Base-by-base conservation (phyloP, 1,140 invertebrate species). In the Pissodes strobi region DNA sequence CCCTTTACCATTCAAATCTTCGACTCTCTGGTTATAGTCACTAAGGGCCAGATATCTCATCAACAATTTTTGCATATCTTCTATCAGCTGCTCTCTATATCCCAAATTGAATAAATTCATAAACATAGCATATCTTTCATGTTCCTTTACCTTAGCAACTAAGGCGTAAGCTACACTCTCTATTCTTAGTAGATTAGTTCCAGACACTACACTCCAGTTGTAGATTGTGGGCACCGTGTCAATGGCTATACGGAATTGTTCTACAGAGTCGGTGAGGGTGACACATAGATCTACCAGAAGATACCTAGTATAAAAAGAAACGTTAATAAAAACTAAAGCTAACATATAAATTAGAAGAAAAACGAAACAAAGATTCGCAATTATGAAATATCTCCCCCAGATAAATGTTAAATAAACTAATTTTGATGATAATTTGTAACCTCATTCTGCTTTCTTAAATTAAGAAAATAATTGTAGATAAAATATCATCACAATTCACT, bases 251-350 rank as follows among this genome's bases (percentile, higher is more conserved):
- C 77, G 71, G 64, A 81, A 82, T 56, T 82, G 79, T 67, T 83
- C 69, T 62, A 85, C 81, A n/a, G 80, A 80, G 69, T 77, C 78
- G 22, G 80, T 83, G 1, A 89, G 72, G 27, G 77, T 68, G 5
- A 82, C 78, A 34, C 82, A 83, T 3, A 88, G 67, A 21, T 83
- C 83, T 2, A 81, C 74, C 74, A 89, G 83, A 15, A 89, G 78
- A 72, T 84, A 89, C 63, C 85, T 41, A 41, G n/a, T 5, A 41
- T 27, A 3, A 27, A 27, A 27, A n/a, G n/a, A n/a, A n/a, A n/a
- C n/a, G n/a, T n/a, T n/a, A n/a, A n/a, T n/a, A n/a, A n/a, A n/a
- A n/a, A n/a, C n/a, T n/a, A n/a, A n/a, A 34, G 30, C n/a, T 34
- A 8, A 34, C 6, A 8, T 34, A 34, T 8, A 34, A 8, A 34